Evolutionary conservation across 1,140 invertebrate genomes (phyloP), one percentile per base, ranked within the genome.

Genomic region (Ctenoplectra terminalis): DNA sequence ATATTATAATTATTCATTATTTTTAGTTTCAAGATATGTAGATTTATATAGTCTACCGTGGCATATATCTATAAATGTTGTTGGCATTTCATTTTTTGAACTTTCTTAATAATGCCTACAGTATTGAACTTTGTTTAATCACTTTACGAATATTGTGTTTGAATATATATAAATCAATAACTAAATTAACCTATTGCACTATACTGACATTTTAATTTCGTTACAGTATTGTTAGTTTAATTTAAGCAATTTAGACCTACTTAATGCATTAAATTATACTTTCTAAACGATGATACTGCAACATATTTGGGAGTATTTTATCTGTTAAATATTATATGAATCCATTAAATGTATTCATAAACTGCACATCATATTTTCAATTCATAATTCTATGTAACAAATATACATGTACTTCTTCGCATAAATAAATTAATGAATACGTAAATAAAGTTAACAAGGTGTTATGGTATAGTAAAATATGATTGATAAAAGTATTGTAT

Each of bases 371-470:
- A 40, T 43, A n/a, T 78, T 71, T 52, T 34, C 40, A 29, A 56
- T 75, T 15, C 29, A 72, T 64, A 60, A 66, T 56, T 58, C 2
- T 54, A 63, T 37, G 23, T 70, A 63, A 29, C 50, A 56, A 67
- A 83, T 54, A 69, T 58, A 66, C 31, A 64, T 50, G 43, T 58
- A 58, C 56, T 29, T 81, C 7, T 40, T 71, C n/a, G 17, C 13
- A 52, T 48, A 79, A 71, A 61, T 56, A 77, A 56, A 34, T 64
- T 56, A 69, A 46, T 34, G 29, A 7, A 69, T 17, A 69, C 4
- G 40, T 58, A 77, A 69, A 43, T 56, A 76, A 76, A 67, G 37
- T 67, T 76, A 67, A 77, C 9, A 69, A 77, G 31, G 17, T 77
- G 15, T 66, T 56, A 67, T 50, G 23, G 23, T 60, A 60, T 61